Base-by-base conservation (phyloP, 2,113 vertebrate species). In the Micromys minutus region DNA sequence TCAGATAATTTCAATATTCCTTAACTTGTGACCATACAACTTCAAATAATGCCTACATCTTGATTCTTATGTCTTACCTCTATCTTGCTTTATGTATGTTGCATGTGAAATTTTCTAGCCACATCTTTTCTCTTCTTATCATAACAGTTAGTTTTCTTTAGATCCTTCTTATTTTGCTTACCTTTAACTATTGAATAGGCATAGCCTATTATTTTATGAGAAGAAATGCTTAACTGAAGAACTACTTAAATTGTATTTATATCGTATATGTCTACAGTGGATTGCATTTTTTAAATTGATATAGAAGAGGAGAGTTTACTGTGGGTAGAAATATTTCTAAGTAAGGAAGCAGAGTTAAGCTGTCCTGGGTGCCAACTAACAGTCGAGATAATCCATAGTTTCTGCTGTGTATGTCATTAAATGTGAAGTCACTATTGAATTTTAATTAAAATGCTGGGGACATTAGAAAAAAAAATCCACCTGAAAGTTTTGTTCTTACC, bases 401-500 rank as follows among this genome's bases (percentile, higher is more conserved):
- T 26, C 7, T 84, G 16, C 4, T 63, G 2, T 26, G 24, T 29
- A 59, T 45, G 8, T 47, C 50, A 57, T 39, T 42, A 9, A 17
- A 10, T 45, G 45, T 19, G 26, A 45, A 63, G 7, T 61, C 12
- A 45, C 4, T 45, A 63, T 8, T 63, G 7, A 15, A 45, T 45
- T 45, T n/a, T 63, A 26, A 63, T 19, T 29, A 3, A 63, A 42
- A 34, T 31, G 16, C 16, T 84, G 39, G 42, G 13, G 15, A 0
- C 4, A 11, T 11, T 4, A 63, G 2, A 8, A 31, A 31, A 1
- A n/a, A 7, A 42, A 13, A 45, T 16, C 7, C 31, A 7, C 26
- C 24, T 84, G 19, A 61, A 42, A 63, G 15, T 4, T 34, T 63
- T 45, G 81, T 63, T 9, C 16, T 45, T 39, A 84, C 15, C n/a